Conservation (phyloP, 37 sponge, comb jelly and placozoan species). For the Beroe ovata region DNA sequence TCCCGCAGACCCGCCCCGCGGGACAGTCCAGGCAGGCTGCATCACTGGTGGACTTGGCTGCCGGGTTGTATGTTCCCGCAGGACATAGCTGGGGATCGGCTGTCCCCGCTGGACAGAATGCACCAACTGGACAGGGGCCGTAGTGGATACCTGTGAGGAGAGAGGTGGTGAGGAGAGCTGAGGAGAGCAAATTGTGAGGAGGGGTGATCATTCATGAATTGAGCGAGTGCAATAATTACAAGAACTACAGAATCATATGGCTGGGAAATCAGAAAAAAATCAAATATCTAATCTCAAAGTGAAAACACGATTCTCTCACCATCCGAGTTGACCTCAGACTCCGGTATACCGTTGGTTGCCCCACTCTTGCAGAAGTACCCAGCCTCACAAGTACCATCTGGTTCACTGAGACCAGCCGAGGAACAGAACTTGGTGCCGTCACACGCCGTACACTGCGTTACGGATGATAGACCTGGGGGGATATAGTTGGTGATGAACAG, state of each 20-base stretch:
- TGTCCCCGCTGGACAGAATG: slow-evolving; percentile 64
- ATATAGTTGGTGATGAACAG: background rate
- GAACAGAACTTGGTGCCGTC: slow-evolving; percentile 19
- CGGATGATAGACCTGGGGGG: background rate
- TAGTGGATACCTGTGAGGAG: background rate
- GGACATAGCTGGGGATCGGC: slow-evolving; percentile 53
- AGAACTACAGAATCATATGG: no score
- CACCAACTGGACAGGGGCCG: slow-evolving; percentile 61
- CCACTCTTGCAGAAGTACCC: slow-evolving; percentile 64
- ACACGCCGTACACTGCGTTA: slow-evolving; percentile 2
- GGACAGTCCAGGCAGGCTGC: slow-evolving; percentile 41
- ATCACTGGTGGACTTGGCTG: background rate
- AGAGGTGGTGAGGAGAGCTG: background rate
- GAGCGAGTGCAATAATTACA: no score
- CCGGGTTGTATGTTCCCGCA: slow-evolving; percentile 50
- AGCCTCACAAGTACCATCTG: background rate
- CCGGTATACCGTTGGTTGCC: background rate
- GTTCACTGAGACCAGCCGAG: background rate
- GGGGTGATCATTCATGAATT: no score
- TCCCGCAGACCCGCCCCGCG: slow-evolving; percentile 8
- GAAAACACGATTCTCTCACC: background rate
- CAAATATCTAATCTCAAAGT: no score
- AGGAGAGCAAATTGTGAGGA: no score
- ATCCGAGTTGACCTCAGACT: background rate
- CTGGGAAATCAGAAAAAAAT: no score